Conservation (phyloP, 2,888 invertebrate genomes). For the Ceraclea dissimilis region DNA sequence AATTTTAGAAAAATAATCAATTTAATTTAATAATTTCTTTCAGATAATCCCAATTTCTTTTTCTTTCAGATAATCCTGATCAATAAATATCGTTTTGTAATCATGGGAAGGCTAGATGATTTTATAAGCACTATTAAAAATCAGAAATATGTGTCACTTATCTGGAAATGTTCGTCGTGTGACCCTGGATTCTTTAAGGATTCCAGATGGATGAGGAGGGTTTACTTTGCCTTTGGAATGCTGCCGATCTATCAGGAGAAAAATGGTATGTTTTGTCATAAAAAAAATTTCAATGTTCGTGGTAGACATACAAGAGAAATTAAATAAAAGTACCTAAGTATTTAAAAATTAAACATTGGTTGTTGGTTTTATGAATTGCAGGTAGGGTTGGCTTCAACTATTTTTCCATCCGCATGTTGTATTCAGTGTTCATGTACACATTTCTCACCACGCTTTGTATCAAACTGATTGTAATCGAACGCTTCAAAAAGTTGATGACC, state of each 20-base stretch:
- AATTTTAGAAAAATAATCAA: no score
- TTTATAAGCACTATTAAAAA: no score
- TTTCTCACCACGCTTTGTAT: slow-evolving; percentile 9
- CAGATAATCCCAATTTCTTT: no score
- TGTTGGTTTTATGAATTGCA: slow-evolving; percentile 12
- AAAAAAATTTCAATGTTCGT: no score
- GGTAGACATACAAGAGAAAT: no score
- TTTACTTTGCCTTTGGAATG: slow-evolving; percentile 15
- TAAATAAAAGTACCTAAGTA: no score
- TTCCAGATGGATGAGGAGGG: slow-evolving; percentile 16
- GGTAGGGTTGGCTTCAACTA: slow-evolving; percentile 15
- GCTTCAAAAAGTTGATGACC: slow-evolving; percentile 15
- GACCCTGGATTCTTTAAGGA: slow-evolving; percentile 2
- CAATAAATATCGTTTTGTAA: no score
- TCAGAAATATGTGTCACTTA: not conserved
- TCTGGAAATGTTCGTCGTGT: not conserved
- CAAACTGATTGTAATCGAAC: slow-evolving; percentile 6
- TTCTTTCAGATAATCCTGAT: no score
- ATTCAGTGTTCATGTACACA: slow-evolving; percentile 13
- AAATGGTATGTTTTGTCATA: not conserved
- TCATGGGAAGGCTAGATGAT: no score
- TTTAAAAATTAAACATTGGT: no score
- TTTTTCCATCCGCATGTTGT: slow-evolving; percentile 8
- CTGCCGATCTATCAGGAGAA: slow-evolving; percentile 6
- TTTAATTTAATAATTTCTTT: no score